phyloP scores from a whole-genome alignment of 2,797 vertebrate genomes.

The Halcyon smyrnensis region DNA sequence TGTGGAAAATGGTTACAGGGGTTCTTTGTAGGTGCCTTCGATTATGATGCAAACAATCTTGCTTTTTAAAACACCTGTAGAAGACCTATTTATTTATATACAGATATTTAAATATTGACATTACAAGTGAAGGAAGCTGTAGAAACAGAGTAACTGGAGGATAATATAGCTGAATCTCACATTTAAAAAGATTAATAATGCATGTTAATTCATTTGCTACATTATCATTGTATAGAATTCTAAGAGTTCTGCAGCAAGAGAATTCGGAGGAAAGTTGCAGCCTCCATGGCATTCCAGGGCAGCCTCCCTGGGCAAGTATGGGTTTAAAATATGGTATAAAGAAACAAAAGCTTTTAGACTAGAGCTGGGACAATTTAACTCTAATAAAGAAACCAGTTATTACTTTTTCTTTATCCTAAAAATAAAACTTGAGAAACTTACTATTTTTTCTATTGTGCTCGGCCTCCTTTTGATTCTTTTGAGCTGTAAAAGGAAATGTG shows the following conservation, averaged over 20 bases:
- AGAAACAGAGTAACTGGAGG: background rate
- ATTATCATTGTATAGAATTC: background rate
- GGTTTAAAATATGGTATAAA: background rate
- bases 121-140: background rate
- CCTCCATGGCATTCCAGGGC: background rate
- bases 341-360: background rate
- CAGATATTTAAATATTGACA: background rate
- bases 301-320: background rate
- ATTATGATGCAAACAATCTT: constrained; percentile 1
- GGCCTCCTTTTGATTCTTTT: background rate
- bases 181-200: background rate
- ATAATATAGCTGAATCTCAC: background rate
- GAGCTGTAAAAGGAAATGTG: background rate
- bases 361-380: background rate
- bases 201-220: background rate
- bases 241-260: background rate
- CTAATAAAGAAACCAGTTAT: background rate
- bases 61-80: constrained; percentile 30
- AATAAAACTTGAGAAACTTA: background rate
- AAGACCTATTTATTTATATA: background rate
- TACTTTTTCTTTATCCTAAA: background rate
- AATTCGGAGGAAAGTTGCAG: background rate
- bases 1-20: constrained; percentile 52
- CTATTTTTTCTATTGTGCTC: background rate
- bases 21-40: constrained; percentile 54